Base-by-base conservation (phyloP, 2,797 vertebrate species). In the Tenualosa ilisha region DNA sequence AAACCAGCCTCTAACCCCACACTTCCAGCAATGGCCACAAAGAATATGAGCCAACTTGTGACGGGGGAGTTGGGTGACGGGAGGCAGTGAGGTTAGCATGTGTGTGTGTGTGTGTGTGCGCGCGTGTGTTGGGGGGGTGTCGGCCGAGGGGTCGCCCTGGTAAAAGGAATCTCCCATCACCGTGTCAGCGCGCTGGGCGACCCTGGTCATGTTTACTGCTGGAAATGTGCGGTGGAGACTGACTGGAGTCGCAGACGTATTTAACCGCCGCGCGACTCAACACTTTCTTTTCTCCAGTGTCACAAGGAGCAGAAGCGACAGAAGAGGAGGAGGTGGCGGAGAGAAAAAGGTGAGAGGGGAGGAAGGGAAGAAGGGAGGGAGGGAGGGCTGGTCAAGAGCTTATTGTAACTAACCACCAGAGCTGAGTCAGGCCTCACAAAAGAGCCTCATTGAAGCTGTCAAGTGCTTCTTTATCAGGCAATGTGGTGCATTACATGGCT, bases 211-310 rank as follows among this genome's bases (percentile, higher is more conserved):
- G 68, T 75, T 75, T 75, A 75, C 68, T 75, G 68, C 68, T 75
- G 68, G 31, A 37, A 75, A 75, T 75, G 68, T 75, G 68, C 68
- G 37, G 31, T 75, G 68, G 68, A 75, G 68, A 75, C 68, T 75
- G 68, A 75, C 37, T 75, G 68, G 68, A 75, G 68, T 43, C 68
- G 1, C 68, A 75, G 68, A 75, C 68, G 26, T 75, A 75, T 75
- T 75, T 43, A 75, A 75, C 68, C 68, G 13, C 65, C 26, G 24
- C 65, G 26, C 65, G 1, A 72, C 31, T 72, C 11, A 8, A 15
- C 65, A 43, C 40, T 8, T n/a, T 31, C 68, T 75, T 20, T 20
- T 75, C 68, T 43, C 68, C 5, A 20, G 68, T 43, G 68, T 75
- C 68, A 43, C 15, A 43, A 3, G 26, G 3, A 37, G 54, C 54